Base-by-base conservation (phyloP, 2,113 vertebrate genomes). In the Gymnogyps californianus region DNA sequence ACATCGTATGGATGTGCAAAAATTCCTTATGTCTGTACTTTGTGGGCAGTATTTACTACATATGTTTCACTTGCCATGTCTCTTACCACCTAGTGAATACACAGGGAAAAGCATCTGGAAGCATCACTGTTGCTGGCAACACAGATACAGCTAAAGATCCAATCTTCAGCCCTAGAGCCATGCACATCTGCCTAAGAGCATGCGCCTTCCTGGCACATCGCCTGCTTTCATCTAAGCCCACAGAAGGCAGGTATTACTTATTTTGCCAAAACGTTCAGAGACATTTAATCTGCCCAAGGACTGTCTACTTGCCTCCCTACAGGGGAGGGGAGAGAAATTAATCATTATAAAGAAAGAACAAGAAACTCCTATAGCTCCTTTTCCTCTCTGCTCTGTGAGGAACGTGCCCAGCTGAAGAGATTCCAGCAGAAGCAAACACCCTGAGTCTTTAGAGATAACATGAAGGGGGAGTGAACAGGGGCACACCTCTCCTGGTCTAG, bases 1-100 rank as follows among this genome's bases (percentile, higher is more conserved):
- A 62, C 0, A 0, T 11, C 16, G 18, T 11, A 52, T 0, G 5
- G 13, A 29, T 0, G 0, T 38, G n/a, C 58, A 90, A 26, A 9
- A 81, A 13, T 16, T 70, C 55, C 57, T 20, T 24, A 52, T 18
- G 47, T 9, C 29, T 47, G 80, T 40, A 42, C 81, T 42, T 34
- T 32, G 38, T 10, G 44, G 44, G 54, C n/a, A 51, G 17, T 1
- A 4, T 13, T 79, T 64, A 49, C 29, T 55, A 74, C 28, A 3
- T 7, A 16, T 9, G 26, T 78, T 70, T 49, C 59, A 42, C 57
- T 46, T 77, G 71, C 62, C 31, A 11, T 0, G 6, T 21, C 55
- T 78, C 55, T 24, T 52, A 36, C 79, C 58, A n/a, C 90, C 85
- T 42, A 21, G 32, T 5, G 79, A 88, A 83, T 2, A 51, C 57